A percentile compares a stretch with the other conserved stretches of the same genome.
Evolutionary conservation across 2,113 vertebrate genomes (phyloP).

Genomic region (Rhabdornis inornatus): DNA sequence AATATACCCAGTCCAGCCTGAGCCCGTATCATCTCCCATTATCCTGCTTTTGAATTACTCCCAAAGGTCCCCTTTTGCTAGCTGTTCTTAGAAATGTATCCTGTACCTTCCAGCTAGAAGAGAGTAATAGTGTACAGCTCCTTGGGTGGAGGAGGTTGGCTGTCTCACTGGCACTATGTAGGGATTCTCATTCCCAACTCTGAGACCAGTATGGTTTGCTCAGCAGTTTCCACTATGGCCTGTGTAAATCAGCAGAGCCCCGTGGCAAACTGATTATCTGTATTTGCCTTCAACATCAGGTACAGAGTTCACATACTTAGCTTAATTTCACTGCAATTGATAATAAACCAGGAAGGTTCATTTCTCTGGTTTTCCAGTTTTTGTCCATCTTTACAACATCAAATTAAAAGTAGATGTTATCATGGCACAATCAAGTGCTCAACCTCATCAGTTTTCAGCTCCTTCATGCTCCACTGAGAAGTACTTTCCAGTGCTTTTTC

Average conservation of each 20-base stretch:
- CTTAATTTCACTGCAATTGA: neutral
- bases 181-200: neutral
- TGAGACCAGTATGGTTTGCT: neutral
- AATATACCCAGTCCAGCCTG: neutral
- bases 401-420: conserved; percentile 45
- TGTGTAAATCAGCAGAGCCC: neutral
- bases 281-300: neutral
- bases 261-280: neutral
- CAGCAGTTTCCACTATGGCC: neutral
- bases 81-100: neutral
- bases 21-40: neutral
- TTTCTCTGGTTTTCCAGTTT: neutral
- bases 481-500: conserved; percentile 31
- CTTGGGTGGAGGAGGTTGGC: neutral
- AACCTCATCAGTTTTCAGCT: conserved; percentile 58
- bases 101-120: neutral
- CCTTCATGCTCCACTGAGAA: conserved; percentile 46
- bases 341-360: conserved; percentile 1
- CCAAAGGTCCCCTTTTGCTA: neutral
- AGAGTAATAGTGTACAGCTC: neutral
- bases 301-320: neutral
- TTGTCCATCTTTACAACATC: conserved; percentile 14
- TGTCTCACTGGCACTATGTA: accelerated
- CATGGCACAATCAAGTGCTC: conserved; percentile 17
- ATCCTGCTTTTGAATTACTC: neutral